Percentiles rank a stretch among this genome's conserved stretches.
phyloP scores from a whole-genome alignment of 2,888 invertebrate genomes.

The Eremobia ochroleuca region DNA sequence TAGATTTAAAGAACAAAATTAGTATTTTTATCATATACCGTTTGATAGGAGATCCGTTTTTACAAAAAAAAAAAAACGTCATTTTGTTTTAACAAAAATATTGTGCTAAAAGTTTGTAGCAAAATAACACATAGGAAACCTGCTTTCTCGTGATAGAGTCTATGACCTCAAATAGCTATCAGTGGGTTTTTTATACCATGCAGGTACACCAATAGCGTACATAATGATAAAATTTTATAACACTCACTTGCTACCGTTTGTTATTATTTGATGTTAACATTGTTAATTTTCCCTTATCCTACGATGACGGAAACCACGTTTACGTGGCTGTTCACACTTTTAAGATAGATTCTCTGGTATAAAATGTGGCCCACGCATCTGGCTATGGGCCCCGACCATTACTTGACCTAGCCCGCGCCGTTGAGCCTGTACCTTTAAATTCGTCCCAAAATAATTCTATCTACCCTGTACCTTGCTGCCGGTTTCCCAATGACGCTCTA shows the following conservation, averaged over 20 bases:
- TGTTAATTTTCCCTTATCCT: constrained; percentile 3
- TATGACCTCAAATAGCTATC: constrained; percentile 60
- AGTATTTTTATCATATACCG: constrained; percentile 50
- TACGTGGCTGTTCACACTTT: background rate
- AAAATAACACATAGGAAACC: constrained; percentile 44
- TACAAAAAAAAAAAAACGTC: constrained; percentile 18
- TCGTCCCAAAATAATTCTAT: background rate
- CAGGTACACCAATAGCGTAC: constrained; percentile 29
- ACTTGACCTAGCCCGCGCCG: background rate
- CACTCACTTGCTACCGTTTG: background rate
- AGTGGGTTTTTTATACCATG: constrained; percentile 33
- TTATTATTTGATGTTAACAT: background rate
- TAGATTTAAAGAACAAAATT: constrained; percentile 41
- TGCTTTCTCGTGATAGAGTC: constrained; percentile 50
- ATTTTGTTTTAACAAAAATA: constrained; percentile 28
- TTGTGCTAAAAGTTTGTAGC: constrained; percentile 15
- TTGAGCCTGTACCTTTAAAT: background rate
- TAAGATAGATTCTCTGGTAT: background rate
- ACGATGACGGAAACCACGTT: background rate
- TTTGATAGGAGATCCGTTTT: constrained; percentile 39
- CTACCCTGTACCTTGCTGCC: background rate
- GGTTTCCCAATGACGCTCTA: background rate
- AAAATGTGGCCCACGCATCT: background rate
- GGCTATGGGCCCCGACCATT: background rate
- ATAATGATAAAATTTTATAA: constrained; percentile 20